A percentile compares a stretch with the other conserved stretches of the same genome.
Conservation (phyloP, 2,888 invertebrate genomes). For the Biston stratarius region DNA sequence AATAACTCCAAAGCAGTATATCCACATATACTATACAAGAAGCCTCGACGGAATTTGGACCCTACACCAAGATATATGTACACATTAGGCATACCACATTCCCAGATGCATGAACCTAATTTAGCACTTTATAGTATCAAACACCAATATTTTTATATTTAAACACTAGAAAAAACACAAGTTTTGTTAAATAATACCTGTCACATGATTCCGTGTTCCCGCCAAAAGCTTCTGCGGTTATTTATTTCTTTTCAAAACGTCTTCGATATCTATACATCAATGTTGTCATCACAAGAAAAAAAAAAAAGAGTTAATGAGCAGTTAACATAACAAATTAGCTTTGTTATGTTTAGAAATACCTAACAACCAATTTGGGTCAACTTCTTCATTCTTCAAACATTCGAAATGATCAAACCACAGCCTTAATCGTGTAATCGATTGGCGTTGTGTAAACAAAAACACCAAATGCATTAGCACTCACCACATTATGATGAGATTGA, state of each 20-base stretch:
- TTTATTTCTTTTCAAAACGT: not conserved
- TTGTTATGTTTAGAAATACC: constrained; percentile 18
- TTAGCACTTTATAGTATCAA: too few species aligned
- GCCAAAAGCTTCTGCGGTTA: too few species aligned
- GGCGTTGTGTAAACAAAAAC: constrained; percentile 74
- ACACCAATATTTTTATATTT: too few species aligned
- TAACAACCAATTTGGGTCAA: constrained; percentile 26
- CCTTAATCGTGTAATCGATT: constrained; percentile 48
- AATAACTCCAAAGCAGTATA: too few species aligned
- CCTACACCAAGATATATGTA: too few species aligned
- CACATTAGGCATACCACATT: too few species aligned
- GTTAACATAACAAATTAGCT: constrained; percentile 8
- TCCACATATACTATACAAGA: too few species aligned
- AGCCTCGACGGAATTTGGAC: too few species aligned
- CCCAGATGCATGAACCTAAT: too few species aligned
- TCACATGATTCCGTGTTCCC: too few species aligned
- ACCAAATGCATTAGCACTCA: constrained; percentile 71
- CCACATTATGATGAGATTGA: constrained; percentile 65
- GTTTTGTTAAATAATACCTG: too few species aligned
- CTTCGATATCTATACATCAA: not conserved
- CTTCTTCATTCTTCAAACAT: constrained; percentile 26
- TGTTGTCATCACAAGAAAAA: constrained; percentile 4
- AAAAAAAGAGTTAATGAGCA: not conserved
- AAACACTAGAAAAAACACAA: too few species aligned
- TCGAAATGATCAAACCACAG: constrained; percentile 30